Conservation (phyloP, 2,113 vertebrate genomes). For the Antigone vipio region DNA sequence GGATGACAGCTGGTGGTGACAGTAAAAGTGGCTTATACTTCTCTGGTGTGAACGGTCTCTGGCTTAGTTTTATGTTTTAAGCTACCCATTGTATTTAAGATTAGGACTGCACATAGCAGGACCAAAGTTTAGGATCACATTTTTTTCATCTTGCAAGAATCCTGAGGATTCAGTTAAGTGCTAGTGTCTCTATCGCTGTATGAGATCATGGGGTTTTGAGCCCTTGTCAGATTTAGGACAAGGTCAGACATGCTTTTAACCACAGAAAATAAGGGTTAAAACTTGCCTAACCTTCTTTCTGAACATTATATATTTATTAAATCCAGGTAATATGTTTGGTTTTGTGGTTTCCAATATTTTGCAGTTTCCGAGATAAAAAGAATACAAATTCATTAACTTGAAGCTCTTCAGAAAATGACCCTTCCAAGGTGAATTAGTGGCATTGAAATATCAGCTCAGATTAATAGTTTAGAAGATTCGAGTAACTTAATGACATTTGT, state of each 20-base stretch:
- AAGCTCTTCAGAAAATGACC: not conserved
- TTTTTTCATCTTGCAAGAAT: not conserved
- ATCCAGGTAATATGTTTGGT: not conserved
- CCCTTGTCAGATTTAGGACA: not conserved
- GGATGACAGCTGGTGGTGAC: not conserved
- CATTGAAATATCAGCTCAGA: not conserved
- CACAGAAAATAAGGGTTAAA: not conserved
- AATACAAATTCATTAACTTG: not conserved
- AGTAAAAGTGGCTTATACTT: not conserved
- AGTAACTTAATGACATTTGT: not conserved
- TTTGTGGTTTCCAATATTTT: not conserved
- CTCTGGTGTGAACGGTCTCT: not conserved
- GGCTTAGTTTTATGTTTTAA: not conserved
- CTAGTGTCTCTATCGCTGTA: not conserved
- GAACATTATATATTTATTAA: not conserved
- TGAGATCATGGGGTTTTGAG: not conserved
- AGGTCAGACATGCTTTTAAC: not conserved
- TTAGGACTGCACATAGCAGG: not conserved
- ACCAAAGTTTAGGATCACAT: not conserved
- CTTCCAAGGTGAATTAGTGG: not conserved
- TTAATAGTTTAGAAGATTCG: not conserved
- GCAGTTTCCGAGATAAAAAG: not conserved
- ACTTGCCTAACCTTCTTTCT: not conserved
- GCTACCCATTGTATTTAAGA: not conserved
- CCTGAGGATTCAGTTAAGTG: not conserved